Percentiles rank a stretch among this genome's conserved stretches.
Evolutionary conservation across 2,113 vertebrate species (phyloP).

Genomic region (Aix galericulata): DNA sequence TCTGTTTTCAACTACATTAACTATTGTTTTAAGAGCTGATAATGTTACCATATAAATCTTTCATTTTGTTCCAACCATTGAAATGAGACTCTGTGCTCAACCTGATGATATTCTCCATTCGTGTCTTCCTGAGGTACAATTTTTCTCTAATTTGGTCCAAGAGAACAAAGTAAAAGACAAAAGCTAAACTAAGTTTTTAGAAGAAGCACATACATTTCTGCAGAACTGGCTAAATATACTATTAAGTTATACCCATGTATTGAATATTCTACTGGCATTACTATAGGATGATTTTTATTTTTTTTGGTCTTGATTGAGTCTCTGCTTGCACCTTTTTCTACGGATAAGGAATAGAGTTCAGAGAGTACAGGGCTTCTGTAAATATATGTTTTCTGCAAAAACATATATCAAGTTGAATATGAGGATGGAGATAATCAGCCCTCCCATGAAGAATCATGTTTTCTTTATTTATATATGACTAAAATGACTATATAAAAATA

Average conservation of each 20-base stretch:
- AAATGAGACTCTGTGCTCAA: neutral
- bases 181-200: neutral
- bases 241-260: neutral
- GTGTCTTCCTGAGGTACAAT: neutral
- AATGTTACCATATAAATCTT: neutral
- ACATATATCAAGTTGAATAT: neutral
- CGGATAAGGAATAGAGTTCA: neutral
- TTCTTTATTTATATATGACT: neutral
- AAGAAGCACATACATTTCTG: neutral
- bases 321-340: neutral
- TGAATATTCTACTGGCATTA: neutral
- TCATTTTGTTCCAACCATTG: neutral
- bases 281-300: neutral
- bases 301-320: neutral
- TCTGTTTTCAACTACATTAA: neutral
- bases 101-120: neutral
- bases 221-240: neutral
- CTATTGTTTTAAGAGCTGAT: neutral
- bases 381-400: neutral
- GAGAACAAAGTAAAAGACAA: neutral
- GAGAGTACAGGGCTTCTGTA: accelerated
- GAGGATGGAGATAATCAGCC: neutral
- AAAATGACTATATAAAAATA: neutral
- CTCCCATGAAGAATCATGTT: neutral
- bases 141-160: neutral